phyloP scores from a whole-genome alignment of 2,113 vertebrate species.

The Indri indri region DNA sequence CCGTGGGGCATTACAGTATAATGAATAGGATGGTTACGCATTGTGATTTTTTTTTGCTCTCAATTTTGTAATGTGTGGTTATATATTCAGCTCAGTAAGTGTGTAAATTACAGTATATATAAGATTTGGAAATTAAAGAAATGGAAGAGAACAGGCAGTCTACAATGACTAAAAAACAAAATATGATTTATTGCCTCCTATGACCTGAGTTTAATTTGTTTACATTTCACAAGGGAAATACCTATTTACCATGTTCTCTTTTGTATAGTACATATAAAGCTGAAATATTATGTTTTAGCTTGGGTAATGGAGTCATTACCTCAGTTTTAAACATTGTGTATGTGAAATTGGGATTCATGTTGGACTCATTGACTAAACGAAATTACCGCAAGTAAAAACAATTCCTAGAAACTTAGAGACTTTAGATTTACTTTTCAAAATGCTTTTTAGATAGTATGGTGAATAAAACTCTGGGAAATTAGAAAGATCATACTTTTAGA shows the following conservation, averaged over 20 bases:
- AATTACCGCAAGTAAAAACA: constrained; percentile 46
- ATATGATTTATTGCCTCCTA: constrained; percentile 43
- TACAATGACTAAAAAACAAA: constrained; percentile 11
- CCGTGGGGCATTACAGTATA: background rate
- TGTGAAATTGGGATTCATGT: constrained; percentile 37
- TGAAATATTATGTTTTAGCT: constrained; percentile 54
- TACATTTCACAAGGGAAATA: constrained; percentile 48
- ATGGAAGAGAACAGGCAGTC: constrained; percentile 36
- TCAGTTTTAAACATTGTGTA: constrained; percentile 58
- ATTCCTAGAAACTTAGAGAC: constrained; percentile 11
- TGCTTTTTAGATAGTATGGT: background rate
- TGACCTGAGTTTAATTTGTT: constrained; percentile 58
- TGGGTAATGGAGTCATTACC: constrained; percentile 58
- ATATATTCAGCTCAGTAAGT: constrained; percentile 45
- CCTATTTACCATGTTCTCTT: constrained; percentile 37
- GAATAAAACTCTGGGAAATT: background rate
- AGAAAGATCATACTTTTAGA: constrained; percentile 1
- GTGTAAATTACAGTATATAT: constrained; percentile 33
- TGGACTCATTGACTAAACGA: constrained; percentile 50
- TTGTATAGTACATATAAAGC: constrained; percentile 36
- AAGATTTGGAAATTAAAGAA: constrained; percentile 49
- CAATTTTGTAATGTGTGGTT: constrained; percentile 42
- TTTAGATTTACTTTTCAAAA: constrained; percentile 30
- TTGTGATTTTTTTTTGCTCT: constrained; percentile 13
- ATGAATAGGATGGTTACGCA: constrained; percentile 33